Base-by-base conservation (phyloP, 1,140 invertebrate genomes). In the Macrosteles quadrilineatus region DNA sequence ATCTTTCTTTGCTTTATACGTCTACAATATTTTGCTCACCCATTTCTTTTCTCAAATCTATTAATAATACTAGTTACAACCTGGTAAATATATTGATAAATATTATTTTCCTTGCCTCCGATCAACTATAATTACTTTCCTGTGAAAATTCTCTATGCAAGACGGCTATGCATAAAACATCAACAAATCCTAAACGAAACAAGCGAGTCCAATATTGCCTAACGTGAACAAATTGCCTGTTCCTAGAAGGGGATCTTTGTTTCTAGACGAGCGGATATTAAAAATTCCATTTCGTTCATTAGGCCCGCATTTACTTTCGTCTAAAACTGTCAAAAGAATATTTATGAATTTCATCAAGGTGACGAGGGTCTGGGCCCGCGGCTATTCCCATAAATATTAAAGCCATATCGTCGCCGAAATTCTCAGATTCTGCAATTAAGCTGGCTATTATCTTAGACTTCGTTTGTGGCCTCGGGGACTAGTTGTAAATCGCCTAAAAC, bases 261-360 rank as follows among this genome's bases (percentile, higher is more conserved):
- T 59, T 29, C n/a, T 27, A 4, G 6, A 23, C 27, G 12, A 27
- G 55, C 21, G 55, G 55, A 59, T 59, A 59, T 59, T 59, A 59
- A 59, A 59, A 59, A 59, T 59, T 59, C 55, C 55, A 59, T 25
- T 29, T 27, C 25, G 21, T 59, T 59, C 55, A 59, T 59, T 59
- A 59, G 25, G 23, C 14, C 2, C 55, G 12, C 55, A 27, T 59
- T 59, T 59, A 59, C 55, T 23, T 59, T 30, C 55, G 21, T 59
- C 55, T 30, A 59, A 59, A 59, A 27, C 14, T 59, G 55, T 59
- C 55, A 59, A 30, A 23, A 30, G 23, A 59, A 59, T 59, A 59
- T 59, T 59, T 59, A 59, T 59, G 55, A 59, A 59, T 59, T 27
- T 59, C 55, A 59, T 59, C 55, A 50, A 17, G 55, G 55, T 59